Base-by-base conservation (phyloP, 2,113 vertebrate species). In the Recurvirostra avosetta region DNA sequence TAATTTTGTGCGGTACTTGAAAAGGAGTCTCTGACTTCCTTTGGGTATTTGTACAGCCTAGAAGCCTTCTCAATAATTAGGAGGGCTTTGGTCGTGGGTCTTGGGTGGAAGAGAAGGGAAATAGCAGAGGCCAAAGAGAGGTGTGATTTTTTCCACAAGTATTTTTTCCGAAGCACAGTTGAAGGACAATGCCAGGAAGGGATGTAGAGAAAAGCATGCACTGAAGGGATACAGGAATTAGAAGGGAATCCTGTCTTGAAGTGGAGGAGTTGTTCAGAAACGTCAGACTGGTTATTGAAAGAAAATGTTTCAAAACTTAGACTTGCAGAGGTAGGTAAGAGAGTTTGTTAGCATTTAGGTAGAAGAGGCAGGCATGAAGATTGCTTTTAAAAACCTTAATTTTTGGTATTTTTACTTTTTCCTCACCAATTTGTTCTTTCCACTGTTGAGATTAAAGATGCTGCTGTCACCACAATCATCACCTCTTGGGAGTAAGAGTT, bases 91-190 rank as follows among this genome's bases (percentile, higher is more conserved):
- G 8, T 90, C 15, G 34, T 66, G 27, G 20, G 19, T 67, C 50
- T 76, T 61, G 45, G 16, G n/a, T 41, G 47, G 59, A 88, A 67
- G 22, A 82, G 86, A 74, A 75, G 40, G 36, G 29, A 90, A 86
- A 53, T 22, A 77, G 32, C n/a, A 30, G 50, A 80, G 18, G 20
- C 50, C 29, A 77, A 94, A 79, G 32, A 58, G 27, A 74, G 34
- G 6, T 82, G 47, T 92, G n/a, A 49, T 70, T 93, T 92, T 86
- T 96, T 90, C 71, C 45, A 63, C 32, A 73, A 76, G 14, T 47
- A 40, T 62, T 77, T 86, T 84, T 94, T 87, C 32, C 36, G 36
- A 63, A 61, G n/a, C 15, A 0, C 67, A 10, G 40, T 83, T 67
- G 34, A 95, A 90, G 56, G 59, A 38, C 23, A 77, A 0, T 80